Evolutionary conservation across 2,888 invertebrate genomes (phyloP), one percentile per base, ranked within the genome.

Genomic region (Actias luna): DNA sequence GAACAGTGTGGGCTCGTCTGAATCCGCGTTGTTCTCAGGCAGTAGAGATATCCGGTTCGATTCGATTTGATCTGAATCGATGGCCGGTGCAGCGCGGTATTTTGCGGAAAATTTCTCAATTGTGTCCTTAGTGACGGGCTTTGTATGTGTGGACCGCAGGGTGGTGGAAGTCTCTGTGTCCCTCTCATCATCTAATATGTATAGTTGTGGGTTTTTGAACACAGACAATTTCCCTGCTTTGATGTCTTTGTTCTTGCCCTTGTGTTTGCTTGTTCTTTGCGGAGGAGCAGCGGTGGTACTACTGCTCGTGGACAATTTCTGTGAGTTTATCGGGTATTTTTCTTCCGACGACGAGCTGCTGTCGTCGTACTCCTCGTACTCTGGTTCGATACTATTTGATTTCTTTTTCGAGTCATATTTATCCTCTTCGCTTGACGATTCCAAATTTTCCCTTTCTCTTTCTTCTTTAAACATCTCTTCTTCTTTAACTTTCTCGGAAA

Each of bases 1-100:
- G 73, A 89, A 91, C 14, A 88, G 65, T 1, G 89, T 83, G 0
- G 91, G 91, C 67, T 89, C 84, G 68, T 83, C 84, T 0, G 71
- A 71, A 2, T 81, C 76, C 14, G 65, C 66, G 0, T 79, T 78
- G 39, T 78, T 55, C 55, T 27, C 76, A 16, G 91, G 89, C 1
- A 89, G 80, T 63, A 91, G 69, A 0, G 89, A 89, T 77, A 89
- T 88, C 59, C 87, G n/a, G n/a, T n/a, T n/a, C n/a, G n/a, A 80
- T 1, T 81, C 82, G 25, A 67, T 74, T 22, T 79, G 78, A 10
- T 82, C 76, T 4, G 68, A 65, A 3, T 67, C 67, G 0, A 66
- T 55, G 12, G 67, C 14, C 25, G 71, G 27, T 61, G 69, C 65
- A 8, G 66, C 64, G 33, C 69, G 61, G 66, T 77, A 74, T 73